phyloP scores from a whole-genome alignment of 2,113 vertebrate genomes.

The Ptyas mucosa region DNA sequence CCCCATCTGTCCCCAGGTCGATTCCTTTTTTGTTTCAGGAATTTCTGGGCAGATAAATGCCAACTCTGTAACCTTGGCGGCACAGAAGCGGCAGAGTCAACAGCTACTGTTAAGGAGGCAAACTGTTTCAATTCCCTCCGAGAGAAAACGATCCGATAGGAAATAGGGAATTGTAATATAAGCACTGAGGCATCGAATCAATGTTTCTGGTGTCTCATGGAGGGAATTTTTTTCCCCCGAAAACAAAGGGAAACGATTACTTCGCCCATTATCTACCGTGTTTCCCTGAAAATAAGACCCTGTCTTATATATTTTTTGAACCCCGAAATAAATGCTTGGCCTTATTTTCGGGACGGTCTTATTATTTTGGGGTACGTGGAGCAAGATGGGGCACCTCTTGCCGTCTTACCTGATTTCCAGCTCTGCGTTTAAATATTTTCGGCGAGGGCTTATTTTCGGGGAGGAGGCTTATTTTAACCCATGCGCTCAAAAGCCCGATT shows the following conservation, averaged over 20 bases:
- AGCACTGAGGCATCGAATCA: conserved; percentile 25
- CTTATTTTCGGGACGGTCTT: too few species aligned
- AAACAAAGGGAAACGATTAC: conserved; percentile 14
- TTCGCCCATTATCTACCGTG: conserved; percentile 23
- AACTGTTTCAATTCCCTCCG: conserved; percentile 7
- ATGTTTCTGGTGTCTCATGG: conserved; percentile 29
- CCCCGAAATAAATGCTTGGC: too few species aligned
- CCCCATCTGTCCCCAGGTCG: conserved; percentile 26
- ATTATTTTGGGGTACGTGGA: too few species aligned
- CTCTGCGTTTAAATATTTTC: too few species aligned
- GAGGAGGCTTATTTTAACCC: too few species aligned
- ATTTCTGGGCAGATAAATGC: conserved; percentile 29
- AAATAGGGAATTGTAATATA: conserved; percentile 46
- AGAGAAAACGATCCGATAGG: conserved; percentile 23
- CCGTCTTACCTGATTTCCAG: too few species aligned
- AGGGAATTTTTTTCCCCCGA: conserved; percentile 29
- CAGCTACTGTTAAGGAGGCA: conserved; percentile 44
- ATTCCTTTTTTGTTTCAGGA: conserved; percentile 41
- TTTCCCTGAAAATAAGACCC: too few species aligned
- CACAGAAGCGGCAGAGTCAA: conserved; percentile 44
- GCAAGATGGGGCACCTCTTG: too few species aligned
- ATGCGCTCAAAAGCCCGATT: too few species aligned
- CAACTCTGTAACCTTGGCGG: conserved; percentile 49
- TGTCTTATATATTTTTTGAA: too few species aligned
- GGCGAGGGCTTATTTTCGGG: too few species aligned